A percentile compares a stretch with the other conserved stretches of the same genome.
phyloP scores from a whole-genome alignment of 2,113 vertebrate genomes.

The Prunella himalayana region DNA sequence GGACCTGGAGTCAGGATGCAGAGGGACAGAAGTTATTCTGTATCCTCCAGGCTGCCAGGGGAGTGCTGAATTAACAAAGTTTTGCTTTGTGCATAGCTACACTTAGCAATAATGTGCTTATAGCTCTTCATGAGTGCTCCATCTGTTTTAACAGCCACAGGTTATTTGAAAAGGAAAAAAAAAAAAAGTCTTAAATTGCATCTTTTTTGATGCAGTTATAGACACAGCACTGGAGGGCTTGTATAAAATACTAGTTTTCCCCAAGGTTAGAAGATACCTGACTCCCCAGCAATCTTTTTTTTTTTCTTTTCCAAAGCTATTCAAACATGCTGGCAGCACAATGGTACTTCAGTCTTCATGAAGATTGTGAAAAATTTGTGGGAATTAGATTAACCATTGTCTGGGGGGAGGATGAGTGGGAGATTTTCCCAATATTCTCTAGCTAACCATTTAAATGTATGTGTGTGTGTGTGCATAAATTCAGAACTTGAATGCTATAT shows the following conservation, averaged over 20 bases:
- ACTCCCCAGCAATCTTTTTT: background rate
- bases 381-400: background rate
- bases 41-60: background rate
- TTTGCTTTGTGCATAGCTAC: background rate
- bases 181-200: background rate
- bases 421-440: background rate
- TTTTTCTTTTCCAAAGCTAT: background rate
- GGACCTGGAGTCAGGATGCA: background rate
- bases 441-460: background rate
- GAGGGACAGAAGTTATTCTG: background rate
- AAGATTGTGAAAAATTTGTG: background rate
- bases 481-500: background rate
- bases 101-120: background rate
- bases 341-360: background rate
- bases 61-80: background rate
- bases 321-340: background rate
- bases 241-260: background rate
- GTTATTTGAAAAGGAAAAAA: background rate
- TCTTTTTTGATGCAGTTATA: background rate
- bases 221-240: background rate
- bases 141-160: background rate
- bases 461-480: background rate
- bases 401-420: accelerated
- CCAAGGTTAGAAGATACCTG: background rate
- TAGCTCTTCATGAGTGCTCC: background rate